Conservation (phyloP, 2,797 vertebrate genomes). For the Distichodus sexfasciatus region DNA sequence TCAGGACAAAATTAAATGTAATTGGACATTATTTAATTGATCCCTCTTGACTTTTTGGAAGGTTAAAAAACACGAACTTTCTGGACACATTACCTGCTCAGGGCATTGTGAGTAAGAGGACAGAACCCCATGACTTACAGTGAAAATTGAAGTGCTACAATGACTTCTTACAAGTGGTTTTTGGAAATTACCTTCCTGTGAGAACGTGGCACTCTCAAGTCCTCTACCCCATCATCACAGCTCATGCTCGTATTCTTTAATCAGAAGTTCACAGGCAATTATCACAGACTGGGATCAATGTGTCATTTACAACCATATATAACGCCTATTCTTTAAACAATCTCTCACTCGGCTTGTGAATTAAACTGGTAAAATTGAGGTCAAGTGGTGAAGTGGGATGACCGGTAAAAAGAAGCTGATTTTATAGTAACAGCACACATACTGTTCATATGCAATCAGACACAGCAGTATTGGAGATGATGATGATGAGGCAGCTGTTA, state of each 20-base stretch:
- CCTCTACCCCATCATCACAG: neutral
- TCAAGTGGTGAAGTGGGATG: neutral
- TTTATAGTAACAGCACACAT: no score
- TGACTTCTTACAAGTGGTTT: slow-evolving; percentile 1
- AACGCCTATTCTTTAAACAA: neutral
- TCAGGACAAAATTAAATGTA: slow-evolving; percentile 32
- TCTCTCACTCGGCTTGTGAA: neutral
- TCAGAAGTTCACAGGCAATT: neutral
- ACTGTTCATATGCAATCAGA: no score
- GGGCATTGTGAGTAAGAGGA: slow-evolving; percentile 25
- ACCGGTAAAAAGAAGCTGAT: no score
- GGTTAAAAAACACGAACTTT: neutral
- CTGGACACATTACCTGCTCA: slow-evolving; percentile 1
- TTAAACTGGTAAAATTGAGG: neutral
- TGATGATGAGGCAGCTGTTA: no score
- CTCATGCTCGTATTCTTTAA: neutral
- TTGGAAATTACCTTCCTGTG: neutral
- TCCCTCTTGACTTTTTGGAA: slow-evolving; percentile 27
- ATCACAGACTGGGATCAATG: neutral
- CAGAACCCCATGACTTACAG: slow-evolving; percentile 10
- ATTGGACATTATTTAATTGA: slow-evolving; percentile 29
- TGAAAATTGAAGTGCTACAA: slow-evolving; percentile 1
- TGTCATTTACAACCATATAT: neutral
- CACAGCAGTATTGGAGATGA: no score
- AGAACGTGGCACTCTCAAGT: neutral